Evolutionary conservation across 2,113 vertebrate genomes (phyloP), one percentile per base, ranked within the genome.

Genomic region (Scomber japonicus): DNA sequence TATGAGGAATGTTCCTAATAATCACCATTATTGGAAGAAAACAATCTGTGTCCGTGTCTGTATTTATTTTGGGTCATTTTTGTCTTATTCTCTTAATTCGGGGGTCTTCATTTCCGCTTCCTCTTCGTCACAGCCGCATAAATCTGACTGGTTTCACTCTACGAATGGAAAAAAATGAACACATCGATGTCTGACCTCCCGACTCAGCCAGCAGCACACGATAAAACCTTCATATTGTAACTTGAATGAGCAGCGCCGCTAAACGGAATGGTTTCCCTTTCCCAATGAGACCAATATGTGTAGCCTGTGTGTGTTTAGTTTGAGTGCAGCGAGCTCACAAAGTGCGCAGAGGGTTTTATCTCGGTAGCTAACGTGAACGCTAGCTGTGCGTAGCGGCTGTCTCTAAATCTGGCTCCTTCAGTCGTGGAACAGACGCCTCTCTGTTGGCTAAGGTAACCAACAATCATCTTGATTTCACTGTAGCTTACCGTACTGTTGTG

Each of bases 21-120:
- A 7, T 40, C 35, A 40, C 35, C 7, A 6, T 17, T 11, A n/a
- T n/a, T 2, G 13, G 17, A 6, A 12, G 3, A 51, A 51, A n/a
- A 27, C 11, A 11, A 55, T 57, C 0, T 15, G 35, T 51, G 2
- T 35, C 13, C 3, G 13, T 2, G 24, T 46, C 0, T 13, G 1
- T 44, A 2, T 55, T 53, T 48, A 27, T 59, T 40, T 46, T 21
- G 4, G 11, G 2, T 69, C 11, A 57, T 68, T 75, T 40, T 48
- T 24, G 24, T 40, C 35, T 40, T 7, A 11, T 55, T 6, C 3
- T 2, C 2, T 40, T 54, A 3, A n/a, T 3, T 10, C 2, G 10
- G 40, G 65, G 45, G 44, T 54, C 51, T 55, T 51, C 45, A 69
- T 68, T 92, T 93, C 92, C 92, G 90, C 3, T 90, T 90, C 76